phyloP scores from a whole-genome alignment of 2,888 invertebrate genomes.

The Drosophila ustulata region DNA sequence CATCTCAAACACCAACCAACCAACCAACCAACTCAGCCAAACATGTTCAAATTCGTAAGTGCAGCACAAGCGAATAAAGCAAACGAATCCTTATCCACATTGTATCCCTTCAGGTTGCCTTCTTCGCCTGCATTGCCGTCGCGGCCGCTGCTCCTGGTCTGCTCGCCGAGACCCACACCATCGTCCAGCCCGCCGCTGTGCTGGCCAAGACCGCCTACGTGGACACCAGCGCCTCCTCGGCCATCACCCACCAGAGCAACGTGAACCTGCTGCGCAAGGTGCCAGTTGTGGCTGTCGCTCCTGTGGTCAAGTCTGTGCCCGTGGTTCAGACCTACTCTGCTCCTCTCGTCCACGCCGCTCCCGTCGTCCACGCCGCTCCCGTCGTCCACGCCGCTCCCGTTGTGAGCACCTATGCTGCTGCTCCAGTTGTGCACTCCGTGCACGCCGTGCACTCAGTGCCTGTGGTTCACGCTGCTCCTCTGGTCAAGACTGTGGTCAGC shows the following conservation, averaged over 20 bases:
- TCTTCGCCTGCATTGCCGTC: slow-evolving; percentile 87
- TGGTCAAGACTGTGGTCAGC: slow-evolving; percentile 60
- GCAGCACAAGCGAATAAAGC: background rate
- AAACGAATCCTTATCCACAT: background rate
- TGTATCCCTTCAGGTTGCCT: slow-evolving; percentile 85
- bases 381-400: slow-evolving; percentile 52
- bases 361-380: slow-evolving; percentile 59
- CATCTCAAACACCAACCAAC: slow-evolving; percentile 47
- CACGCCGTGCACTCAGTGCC: slow-evolving; percentile 45
- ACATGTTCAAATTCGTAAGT: slow-evolving; percentile 85
- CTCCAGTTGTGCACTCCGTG: slow-evolving; percentile 44
- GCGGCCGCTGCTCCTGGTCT: slow-evolving; percentile 84
- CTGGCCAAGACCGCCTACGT: slow-evolving; percentile 81
- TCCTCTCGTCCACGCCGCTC: slow-evolving; percentile 65
- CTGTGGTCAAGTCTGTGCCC: slow-evolving; percentile 46
- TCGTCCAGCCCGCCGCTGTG: slow-evolving; percentile 81
- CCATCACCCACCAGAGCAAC: slow-evolving; percentile 87
- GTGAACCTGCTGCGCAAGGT: slow-evolving; percentile 86
- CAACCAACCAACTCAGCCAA: slow-evolving; percentile 41
- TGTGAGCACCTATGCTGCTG: slow-evolving; percentile 54
- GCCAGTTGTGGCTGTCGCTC: slow-evolving; percentile 63
- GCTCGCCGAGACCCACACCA: slow-evolving; percentile 74
- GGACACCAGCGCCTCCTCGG: slow-evolving; percentile 83
- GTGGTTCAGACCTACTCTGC: slow-evolving; percentile 36
- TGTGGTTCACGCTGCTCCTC: slow-evolving; percentile 57